phyloP scores from a whole-genome alignment of 2,113 vertebrate species.

The Catagonus wagneri region DNA sequence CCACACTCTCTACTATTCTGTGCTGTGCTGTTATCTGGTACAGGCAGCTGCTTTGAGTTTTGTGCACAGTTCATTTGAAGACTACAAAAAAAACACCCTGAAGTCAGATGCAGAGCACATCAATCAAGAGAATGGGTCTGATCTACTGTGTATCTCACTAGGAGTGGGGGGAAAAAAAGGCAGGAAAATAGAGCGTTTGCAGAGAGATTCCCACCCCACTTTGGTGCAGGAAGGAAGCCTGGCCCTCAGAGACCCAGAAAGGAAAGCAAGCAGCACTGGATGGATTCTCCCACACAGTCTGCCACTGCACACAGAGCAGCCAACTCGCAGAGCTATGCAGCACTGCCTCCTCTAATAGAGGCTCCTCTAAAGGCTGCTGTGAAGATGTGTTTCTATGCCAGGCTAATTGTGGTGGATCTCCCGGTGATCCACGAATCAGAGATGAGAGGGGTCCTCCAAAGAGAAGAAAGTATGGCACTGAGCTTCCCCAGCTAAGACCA shows the following conservation, averaged over 20 bases:
- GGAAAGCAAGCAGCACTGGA: neutral
- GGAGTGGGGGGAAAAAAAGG: neutral
- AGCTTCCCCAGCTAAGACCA: neutral
- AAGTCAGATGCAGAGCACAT: neutral
- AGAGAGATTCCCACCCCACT: neutral
- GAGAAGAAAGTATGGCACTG: neutral
- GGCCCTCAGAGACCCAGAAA: neutral
- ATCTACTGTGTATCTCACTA: neutral
- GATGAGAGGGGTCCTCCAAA: neutral
- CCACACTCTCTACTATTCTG: neutral
- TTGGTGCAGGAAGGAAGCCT: constrained; percentile 61
- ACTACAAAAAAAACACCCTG: neutral
- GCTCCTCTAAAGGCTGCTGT: neutral
- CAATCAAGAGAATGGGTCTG: constrained; percentile 22
- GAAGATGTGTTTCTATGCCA: neutral
- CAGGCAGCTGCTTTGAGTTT: constrained; percentile 32
- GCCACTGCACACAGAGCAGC: neutral
- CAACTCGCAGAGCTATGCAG: constrained; percentile 9
- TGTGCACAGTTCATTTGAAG: neutral
- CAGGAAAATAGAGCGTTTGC: constrained; percentile 36
- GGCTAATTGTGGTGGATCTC: neutral
- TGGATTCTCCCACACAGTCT: neutral
- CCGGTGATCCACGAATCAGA: neutral
- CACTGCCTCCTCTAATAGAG: neutral
- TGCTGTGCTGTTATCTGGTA: constrained; percentile 29